These are phyloP conservation scores for Drosophila lowei DNA, from an alignment of 1,140 invertebrate species.

Conservation along the genomic window DNA sequence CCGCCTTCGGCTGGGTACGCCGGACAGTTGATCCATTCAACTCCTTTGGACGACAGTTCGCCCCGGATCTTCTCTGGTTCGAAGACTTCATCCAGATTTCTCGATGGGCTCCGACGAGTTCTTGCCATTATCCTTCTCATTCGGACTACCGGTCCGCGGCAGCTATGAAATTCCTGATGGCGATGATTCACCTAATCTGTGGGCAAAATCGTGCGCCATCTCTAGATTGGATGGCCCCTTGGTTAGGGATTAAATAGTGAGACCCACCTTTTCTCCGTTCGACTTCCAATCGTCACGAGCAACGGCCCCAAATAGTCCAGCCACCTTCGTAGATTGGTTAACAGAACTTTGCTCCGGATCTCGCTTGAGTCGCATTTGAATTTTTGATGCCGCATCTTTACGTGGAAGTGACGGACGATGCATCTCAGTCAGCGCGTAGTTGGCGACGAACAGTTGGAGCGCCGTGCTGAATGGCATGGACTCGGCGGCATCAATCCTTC, in stretches of 20 bases:
- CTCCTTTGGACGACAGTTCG: conserved; percentile 13
- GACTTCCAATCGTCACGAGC: neutral
- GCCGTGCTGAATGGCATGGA: neutral
- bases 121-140: conserved; percentile 13
- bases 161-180: conserved; percentile 21
- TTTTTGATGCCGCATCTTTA: neutral
- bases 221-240: conserved; percentile 11
- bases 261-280: conserved; percentile 13
- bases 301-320: conserved; percentile 4
- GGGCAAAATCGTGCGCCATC: conserved; percentile 19
- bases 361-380: neutral
- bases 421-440: neutral
- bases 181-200: conserved; percentile 18
- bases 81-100: conserved; percentile 14
- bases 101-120: conserved; percentile 6
- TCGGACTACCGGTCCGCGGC: neutral
- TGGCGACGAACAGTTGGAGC: neutral
- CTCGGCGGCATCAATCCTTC: neutral
- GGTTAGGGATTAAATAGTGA: conserved; percentile 8
- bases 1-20: conserved; percentile 16
- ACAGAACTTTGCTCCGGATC: neutral
- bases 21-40: conserved; percentile 19
- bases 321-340: neutral
- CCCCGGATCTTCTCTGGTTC: conserved; percentile 11
- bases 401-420: neutral